Evolutionary conservation across 92 coral and sea anemone species (phyloP).

Genomic region (Epizoanthus ramosus): DNA sequence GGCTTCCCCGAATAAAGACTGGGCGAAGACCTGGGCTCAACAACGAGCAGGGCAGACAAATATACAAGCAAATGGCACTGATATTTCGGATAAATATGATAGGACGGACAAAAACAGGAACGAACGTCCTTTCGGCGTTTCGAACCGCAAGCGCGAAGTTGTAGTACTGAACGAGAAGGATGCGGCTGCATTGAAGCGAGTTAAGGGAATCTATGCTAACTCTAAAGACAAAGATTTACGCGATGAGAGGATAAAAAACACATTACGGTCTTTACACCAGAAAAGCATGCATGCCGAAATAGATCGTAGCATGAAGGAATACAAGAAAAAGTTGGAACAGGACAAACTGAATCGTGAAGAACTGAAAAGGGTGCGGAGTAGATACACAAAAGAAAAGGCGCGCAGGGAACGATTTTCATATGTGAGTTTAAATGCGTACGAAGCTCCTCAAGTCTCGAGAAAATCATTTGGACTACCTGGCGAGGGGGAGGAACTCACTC

Average conservation of each 20-base stretch:
- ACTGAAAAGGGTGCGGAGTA: constrained; percentile 77
- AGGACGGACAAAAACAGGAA: constrained; percentile 40
- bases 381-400: constrained; percentile 71
- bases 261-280: constrained; percentile 71
- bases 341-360: constrained; percentile 86
- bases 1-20: constrained; percentile 32
- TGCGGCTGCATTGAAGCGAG: constrained; percentile 71
- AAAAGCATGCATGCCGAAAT: constrained; percentile 77
- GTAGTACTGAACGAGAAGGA: constrained; percentile 79
- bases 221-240: constrained; percentile 70
- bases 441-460: constrained; percentile 86
- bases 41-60: constrained; percentile 78
- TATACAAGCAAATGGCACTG: constrained; percentile 45
- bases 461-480: constrained; percentile 89
- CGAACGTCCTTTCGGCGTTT: constrained; percentile 28
- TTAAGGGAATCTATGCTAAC: constrained; percentile 84
- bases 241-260: constrained; percentile 62
- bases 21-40: constrained; percentile 93
- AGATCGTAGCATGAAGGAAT: constrained; percentile 72
- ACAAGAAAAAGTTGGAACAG: constrained; percentile 61
- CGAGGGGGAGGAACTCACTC: constrained; percentile 83
- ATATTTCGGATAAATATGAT: not conserved
- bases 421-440: constrained; percentile 78
- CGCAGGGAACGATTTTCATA: constrained; percentile 65
- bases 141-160: constrained; percentile 58